phyloP scores from a whole-genome alignment of 2,113 vertebrate genomes.

The Scatophagus argus region DNA sequence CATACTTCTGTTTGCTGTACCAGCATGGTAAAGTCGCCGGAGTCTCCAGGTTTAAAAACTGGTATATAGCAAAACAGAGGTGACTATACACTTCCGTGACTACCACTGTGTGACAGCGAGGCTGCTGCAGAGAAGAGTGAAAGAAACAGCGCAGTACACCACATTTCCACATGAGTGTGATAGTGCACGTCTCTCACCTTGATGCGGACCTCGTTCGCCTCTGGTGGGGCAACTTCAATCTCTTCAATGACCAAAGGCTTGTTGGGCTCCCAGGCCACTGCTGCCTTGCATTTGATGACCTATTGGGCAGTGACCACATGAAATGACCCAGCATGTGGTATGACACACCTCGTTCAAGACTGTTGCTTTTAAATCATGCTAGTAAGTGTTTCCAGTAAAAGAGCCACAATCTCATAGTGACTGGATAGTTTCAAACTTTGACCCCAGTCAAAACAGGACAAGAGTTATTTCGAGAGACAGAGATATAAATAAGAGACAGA shows the following conservation, averaged over 20 bases:
- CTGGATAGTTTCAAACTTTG: neutral
- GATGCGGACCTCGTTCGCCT: conserved; percentile 87
- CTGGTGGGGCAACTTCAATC: conserved; percentile 89
- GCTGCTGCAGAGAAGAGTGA: neutral
- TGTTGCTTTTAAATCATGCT: neutral
- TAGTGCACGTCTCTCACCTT: conserved; percentile 79
- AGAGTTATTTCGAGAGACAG: neutral
- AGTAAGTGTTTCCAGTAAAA: neutral
- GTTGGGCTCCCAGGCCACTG: conserved; percentile 88
- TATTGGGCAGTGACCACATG: conserved; percentile 51
- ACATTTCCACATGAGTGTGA: neutral
- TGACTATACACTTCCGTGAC: neutral
- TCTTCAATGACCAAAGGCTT: conserved; percentile 89
- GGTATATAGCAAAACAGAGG: too few species aligned
- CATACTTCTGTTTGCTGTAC: too few species aligned
- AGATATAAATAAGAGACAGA: neutral
- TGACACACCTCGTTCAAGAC: neutral
- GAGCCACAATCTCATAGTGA: too few species aligned
- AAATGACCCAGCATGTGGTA: neutral
- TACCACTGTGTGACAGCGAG: neutral
- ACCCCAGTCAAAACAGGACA: neutral
- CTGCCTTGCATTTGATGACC: conserved; percentile 91
- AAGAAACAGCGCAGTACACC: neutral
- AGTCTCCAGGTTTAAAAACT: too few species aligned
- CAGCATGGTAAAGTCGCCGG: too few species aligned